Percentiles rank a stretch among this genome's conserved stretches.
phyloP scores from a whole-genome alignment of 2,888 invertebrate genomes.

The Agrotis puta region DNA sequence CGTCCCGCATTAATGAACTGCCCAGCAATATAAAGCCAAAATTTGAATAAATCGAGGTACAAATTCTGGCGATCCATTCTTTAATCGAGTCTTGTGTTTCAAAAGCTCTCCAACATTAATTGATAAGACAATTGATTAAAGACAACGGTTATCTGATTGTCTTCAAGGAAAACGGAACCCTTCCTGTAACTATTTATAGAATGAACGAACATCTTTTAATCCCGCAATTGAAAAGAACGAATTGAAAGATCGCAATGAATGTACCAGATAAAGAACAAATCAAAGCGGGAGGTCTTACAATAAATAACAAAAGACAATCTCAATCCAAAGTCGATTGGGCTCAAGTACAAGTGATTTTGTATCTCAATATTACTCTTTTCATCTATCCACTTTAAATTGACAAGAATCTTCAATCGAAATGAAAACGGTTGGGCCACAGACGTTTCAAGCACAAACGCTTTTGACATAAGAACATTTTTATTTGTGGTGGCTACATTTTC shows the following conservation, averaged over 20 bases:
- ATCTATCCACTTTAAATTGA: conserved; percentile 48
- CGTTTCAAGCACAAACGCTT: conserved; percentile 33
- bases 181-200: conserved; percentile 37
- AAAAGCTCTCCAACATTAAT: neutral
- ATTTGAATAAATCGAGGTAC: conserved; percentile 6
- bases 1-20: conserved; percentile 23
- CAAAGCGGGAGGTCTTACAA: conserved; percentile 53
- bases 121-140: conserved; percentile 14
- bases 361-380: conserved; percentile 56
- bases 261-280: conserved; percentile 51
- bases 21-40: conserved; percentile 1
- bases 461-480: conserved; percentile 16
- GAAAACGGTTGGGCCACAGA: conserved; percentile 19
- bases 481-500: conserved; percentile 31
- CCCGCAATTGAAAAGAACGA: conserved; percentile 45
- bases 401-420: conserved; percentile 36
- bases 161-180: conserved; percentile 25
- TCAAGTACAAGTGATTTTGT: conserved; percentile 60
- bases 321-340: conserved; percentile 58
- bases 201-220: conserved; percentile 35
- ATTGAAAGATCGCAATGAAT: conserved; percentile 54
- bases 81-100: conserved; percentile 14
- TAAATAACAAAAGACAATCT: conserved; percentile 63
- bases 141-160: conserved; percentile 13
- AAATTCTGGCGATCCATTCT: conserved; percentile 8